Base-by-base conservation (phyloP, 2,888 invertebrate genomes). In the Platycnemis pennipes region DNA sequence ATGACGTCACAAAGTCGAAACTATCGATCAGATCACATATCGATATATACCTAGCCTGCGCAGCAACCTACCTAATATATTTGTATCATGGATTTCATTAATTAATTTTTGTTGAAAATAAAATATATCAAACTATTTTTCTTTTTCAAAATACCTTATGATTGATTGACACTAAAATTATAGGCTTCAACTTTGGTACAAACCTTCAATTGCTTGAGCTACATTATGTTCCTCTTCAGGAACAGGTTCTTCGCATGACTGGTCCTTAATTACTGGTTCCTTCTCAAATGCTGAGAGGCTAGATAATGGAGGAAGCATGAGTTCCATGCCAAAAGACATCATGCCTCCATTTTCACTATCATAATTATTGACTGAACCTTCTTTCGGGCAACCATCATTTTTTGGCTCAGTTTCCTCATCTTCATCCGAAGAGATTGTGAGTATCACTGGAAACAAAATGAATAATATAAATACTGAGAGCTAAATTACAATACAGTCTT, bases 181-280 rank as follows among this genome's bases (percentile, higher is more conserved):
- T n/a, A n/a, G n/a, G n/a, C n/a, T n/a, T n/a, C n/a, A n/a, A n/a
- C n/a, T n/a, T n/a, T n/a, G n/a, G 22, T 56, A 37, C 63, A 46
- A 37, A 94, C 49, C 94, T 49, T 94, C 94, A 37, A 86, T 86
- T 94, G 53, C 45, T 86, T 87, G 56, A 22, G 63, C 96, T 96
- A 97, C 96, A 96, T 97, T 97, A 95, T 97, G 95, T 96, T 97
- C 97, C 95, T 97, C 97, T 94, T 95, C 95, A 94, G 88, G 37
- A 77, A 37, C 22, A 7, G 63, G 45, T 45, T 31, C 42, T 31
- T 91, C 63, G 87, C 11, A 95, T 94, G 94, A 95, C 95, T 95
- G 96, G 94, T 96, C 96, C 31, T 96, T 96, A 88, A 96, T 96
- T n/a, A 96, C 95, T 77, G 96, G 96, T 95, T 96, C 96, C 95